Evolutionary conservation across 2,797 vertebrate genomes (phyloP).

Genomic region (Bovichtus variegatus): DNA sequence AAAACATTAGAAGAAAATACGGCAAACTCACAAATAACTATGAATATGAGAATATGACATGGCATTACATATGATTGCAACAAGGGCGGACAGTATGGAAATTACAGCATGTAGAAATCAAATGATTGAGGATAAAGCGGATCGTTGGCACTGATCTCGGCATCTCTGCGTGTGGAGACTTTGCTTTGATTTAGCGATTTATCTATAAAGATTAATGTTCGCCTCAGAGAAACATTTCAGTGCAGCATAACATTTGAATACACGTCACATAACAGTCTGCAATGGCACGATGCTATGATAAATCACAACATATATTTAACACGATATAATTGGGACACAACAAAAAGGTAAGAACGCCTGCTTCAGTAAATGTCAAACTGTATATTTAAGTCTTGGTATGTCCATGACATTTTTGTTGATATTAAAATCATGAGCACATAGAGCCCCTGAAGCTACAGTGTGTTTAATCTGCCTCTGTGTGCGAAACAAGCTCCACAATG

Average conservation of each 20-base stretch:
- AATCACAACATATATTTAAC: slow-evolving; percentile 21
- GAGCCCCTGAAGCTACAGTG: slow-evolving; percentile 27
- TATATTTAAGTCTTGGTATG: slow-evolving; percentile 23
- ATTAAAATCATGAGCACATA: slow-evolving; percentile 41
- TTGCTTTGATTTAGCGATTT: slow-evolving; percentile 12
- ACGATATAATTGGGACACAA: not conserved
- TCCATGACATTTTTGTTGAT: slow-evolving; percentile 44
- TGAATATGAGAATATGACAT: not conserved
- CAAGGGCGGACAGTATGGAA: not conserved
- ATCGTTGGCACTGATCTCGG: slow-evolving; percentile 4
- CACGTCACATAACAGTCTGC: not conserved
- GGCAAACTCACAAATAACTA: not conserved
- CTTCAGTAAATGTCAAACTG: slow-evolving; percentile 56
- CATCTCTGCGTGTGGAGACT: not conserved
- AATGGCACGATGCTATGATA: not conserved
- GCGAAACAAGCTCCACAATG: slow-evolving; percentile 40
- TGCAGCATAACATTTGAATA: slow-evolving; percentile 13
- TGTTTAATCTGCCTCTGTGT: slow-evolving; percentile 38
- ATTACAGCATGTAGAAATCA: not conserved
- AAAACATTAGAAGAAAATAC: not conserved
- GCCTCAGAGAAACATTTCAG: not conserved
- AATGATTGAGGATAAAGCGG: not conserved
- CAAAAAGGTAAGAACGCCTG: slow-evolving; percentile 1
- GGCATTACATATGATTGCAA: not conserved
- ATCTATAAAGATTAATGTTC: not conserved